Evolutionary conservation across 2,888 invertebrate genomes (phyloP).

Genomic region (Clepsis dumicolana): DNA sequence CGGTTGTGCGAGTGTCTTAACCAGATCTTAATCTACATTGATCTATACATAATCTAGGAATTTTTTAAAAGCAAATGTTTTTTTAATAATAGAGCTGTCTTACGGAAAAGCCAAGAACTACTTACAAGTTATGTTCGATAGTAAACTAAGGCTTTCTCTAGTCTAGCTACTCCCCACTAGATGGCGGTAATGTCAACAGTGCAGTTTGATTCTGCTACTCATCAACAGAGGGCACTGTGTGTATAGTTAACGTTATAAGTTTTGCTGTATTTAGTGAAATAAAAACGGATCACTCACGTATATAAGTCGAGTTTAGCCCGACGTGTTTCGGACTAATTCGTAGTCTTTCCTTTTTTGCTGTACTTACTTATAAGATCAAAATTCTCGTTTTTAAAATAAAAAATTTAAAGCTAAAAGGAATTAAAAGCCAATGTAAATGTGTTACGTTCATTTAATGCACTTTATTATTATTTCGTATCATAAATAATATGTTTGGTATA

Average conservation of each 20-base stretch:
- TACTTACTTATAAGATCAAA: too few species aligned
- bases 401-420: too few species aligned
- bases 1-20: too few species aligned
- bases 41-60: too few species aligned
- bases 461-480: slow-evolving; percentile 63
- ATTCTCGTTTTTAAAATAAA: too few species aligned
- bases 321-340: too few species aligned
- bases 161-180: neutral
- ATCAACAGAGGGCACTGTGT: neutral
- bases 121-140: neutral
- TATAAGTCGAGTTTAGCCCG: too few species aligned
- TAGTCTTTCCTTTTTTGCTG: too few species aligned
- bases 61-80: too few species aligned
- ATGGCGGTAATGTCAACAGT: neutral
- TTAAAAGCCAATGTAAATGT: slow-evolving; percentile 6
- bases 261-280: neutral
- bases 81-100: neutral
- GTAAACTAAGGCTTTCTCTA: neutral
- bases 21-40: too few species aligned
- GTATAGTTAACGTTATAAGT: neutral
- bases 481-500: slow-evolving; percentile 76
- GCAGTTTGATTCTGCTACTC: neutral
- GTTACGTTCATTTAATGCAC: slow-evolving; percentile 54
- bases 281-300: too few species aligned
- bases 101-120: neutral